Evolutionary conservation across 2,888 invertebrate species (phyloP), one percentile per base, ranked within the genome.

Genomic region (Lasioglossum vierecki): DNA sequence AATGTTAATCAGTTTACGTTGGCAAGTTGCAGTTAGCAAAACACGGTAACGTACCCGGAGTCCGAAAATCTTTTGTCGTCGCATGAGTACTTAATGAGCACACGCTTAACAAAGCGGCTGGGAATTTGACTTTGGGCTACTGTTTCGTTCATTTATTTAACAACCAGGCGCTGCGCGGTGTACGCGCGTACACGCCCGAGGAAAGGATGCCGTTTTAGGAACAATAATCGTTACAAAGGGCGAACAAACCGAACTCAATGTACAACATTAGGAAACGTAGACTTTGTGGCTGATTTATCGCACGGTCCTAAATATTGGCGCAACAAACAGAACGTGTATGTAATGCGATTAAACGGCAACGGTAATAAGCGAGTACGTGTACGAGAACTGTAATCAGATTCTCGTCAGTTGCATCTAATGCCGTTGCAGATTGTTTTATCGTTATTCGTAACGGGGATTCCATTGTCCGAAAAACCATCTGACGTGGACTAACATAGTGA

Each of bases 301-400:
- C 66, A 57, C 57, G 46, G 35, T 41, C 76, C 41, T 77, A 84
- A 85, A 85, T 85, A 78, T 85, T 85, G 60, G 26, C 53, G 60
- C 30, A 74, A 76, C 76, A 74, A 76, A 85, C 73, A 84, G 60
- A 74, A 74, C 79, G 35, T 60, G 49, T 84, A 83, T 60, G 49
- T 84, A 83, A 84, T 39, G 11, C 63, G 72, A 78, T 84, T 82
- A 76, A 44, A 18, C 49, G 60, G 63, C 35, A 63, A 77, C 44
- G 78, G 82, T 75, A 84, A 76, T 78, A 83, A 75, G 74, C 49
- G 49, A 30, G 63, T 82, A 74, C 83, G 70, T n/a, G 74, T 74
- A 74, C 49, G 49, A 44, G 83, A 63, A 71, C 44, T 76, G 57
- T 66, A 84, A 84, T 79, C 72, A 76, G 84, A 83, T 83, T 68